phyloP scores from a whole-genome alignment of 1,140 invertebrate genomes.

The Bactericera cockerelli region DNA sequence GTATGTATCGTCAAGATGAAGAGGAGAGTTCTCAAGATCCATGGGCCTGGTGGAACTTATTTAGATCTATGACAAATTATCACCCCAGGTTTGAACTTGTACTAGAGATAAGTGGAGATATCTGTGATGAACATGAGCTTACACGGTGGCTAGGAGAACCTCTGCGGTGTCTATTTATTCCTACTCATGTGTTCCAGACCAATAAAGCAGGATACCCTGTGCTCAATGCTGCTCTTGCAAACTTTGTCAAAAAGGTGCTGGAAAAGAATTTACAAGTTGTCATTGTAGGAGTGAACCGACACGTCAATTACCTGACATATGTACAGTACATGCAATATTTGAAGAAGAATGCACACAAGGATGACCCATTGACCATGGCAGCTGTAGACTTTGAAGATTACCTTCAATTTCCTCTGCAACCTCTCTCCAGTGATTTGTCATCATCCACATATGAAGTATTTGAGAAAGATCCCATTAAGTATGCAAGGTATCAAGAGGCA shows the following conservation, averaged over 20 bases:
- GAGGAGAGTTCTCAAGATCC: slow-evolving; percentile 6
- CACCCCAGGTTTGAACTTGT: slow-evolving; percentile 57
- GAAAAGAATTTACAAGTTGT: slow-evolving; percentile 62
- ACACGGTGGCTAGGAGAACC: slow-evolving; percentile 86
- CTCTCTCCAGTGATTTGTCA: slow-evolving; percentile 89
- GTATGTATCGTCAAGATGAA: background rate
- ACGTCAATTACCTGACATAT: slow-evolving; percentile 28
- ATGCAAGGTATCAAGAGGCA: slow-evolving; percentile 78
- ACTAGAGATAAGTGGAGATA: slow-evolving; percentile 44
- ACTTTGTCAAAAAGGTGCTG: slow-evolving; percentile 44
- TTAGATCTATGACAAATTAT: slow-evolving; percentile 57
- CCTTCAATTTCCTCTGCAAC: slow-evolving; percentile 78
- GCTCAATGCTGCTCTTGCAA: slow-evolving; percentile 67
- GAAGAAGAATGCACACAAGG: slow-evolving; percentile 8
- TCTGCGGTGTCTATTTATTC: slow-evolving; percentile 66
- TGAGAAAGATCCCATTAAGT: slow-evolving; percentile 96
- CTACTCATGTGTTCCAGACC: slow-evolving; percentile 61
- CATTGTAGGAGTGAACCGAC: slow-evolving; percentile 52
- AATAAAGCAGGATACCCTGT: slow-evolving; percentile 80
- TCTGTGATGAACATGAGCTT: slow-evolving; percentile 43
- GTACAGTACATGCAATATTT: slow-evolving; percentile 15
- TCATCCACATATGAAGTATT: slow-evolving; percentile 95
- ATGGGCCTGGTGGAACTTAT: slow-evolving; percentile 58
- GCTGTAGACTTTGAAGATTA: slow-evolving; percentile 78
- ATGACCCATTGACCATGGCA: slow-evolving; percentile 41